A percentile compares a stretch with the other conserved stretches of the same genome.
Conservation (phyloP, 92 coral and sea anemone genomes). For the Phenganax marumi region DNA sequence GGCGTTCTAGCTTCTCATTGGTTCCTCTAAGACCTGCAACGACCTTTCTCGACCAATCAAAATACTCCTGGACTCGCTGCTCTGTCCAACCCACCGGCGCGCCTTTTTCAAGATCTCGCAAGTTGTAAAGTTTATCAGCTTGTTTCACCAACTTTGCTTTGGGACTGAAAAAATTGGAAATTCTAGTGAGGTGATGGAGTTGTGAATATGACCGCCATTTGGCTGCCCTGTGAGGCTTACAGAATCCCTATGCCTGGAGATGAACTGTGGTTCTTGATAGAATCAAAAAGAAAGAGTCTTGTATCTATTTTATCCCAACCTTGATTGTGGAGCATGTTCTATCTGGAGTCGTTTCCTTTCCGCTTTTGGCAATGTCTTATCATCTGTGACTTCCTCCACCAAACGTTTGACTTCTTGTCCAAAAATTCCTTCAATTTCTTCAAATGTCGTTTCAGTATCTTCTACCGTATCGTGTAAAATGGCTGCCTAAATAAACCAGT, state of each 20-base stretch:
- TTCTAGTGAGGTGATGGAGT: neutral
- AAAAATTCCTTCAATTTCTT: conserved; percentile 52
- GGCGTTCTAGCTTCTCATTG: conserved; percentile 45
- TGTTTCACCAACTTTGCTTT: conserved; percentile 50
- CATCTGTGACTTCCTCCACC: conserved; percentile 60
- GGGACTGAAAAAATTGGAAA: conserved; percentile 10
- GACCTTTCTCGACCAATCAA: conserved; percentile 52
- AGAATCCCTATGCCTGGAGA: neutral
- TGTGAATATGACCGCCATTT: no score
- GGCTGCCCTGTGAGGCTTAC: no score
- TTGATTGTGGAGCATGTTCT: conserved; percentile 46
- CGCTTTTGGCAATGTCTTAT: conserved; percentile 50
- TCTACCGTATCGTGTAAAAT: conserved; percentile 61
- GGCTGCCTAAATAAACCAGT: conserved; percentile 46
- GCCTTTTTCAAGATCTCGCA: conserved; percentile 56
- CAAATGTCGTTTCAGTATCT: conserved; percentile 55
- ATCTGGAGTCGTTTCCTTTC: conserved; percentile 58
- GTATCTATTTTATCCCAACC: conserved; percentile 2
- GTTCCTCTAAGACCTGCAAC: conserved; percentile 54
- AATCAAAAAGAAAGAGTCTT: no score
- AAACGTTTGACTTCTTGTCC: conserved; percentile 48
- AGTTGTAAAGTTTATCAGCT: conserved; percentile 50
- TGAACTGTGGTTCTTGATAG: conserved; percentile 16
- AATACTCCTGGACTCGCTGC: conserved; percentile 53
- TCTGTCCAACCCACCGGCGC: conserved; percentile 60